Percentiles rank a stretch among this genome's conserved stretches.
These are phyloP conservation scores for Scaptodrosophila lebanonensis DNA, from an alignment of 1,140 invertebrate genomes.

Conservation along the genomic window DNA sequence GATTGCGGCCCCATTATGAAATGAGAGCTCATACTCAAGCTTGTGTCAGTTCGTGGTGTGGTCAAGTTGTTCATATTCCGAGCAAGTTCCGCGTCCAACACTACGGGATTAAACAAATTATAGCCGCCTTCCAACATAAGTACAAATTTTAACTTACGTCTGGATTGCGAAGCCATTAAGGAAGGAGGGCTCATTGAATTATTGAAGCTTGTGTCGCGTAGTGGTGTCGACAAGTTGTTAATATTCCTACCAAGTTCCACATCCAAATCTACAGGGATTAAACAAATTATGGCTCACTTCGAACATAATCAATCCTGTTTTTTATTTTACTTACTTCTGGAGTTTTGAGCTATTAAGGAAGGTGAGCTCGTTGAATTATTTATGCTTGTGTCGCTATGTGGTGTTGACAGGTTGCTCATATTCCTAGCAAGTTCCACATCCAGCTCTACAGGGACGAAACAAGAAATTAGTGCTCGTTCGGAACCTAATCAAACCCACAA, in stretches of 20 bases:
- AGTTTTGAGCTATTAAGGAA: conserved; percentile 20
- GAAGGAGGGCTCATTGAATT: too few relatives aligned
- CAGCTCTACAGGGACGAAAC: conserved; percentile 17
- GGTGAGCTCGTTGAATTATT: too few relatives aligned
- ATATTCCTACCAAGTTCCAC: conserved; percentile 22
- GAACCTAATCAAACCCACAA: conserved; percentile 30
- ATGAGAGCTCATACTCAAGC: not conserved
- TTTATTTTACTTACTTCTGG: too few relatives aligned
- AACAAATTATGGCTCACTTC: not conserved
- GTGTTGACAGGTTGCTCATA: not conserved
- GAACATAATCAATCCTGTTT: not conserved
- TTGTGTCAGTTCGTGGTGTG: not conserved
- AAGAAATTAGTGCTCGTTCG: not conserved
- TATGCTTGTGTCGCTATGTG: not conserved
- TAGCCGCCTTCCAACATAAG: not conserved
- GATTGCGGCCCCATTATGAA: conserved; percentile 20
- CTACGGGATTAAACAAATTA: conserved; percentile 1
- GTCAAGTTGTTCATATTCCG: conserved; percentile 1
- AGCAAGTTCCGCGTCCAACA: conserved; percentile 31
- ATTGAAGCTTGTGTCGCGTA: not conserved
- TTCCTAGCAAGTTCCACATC: conserved; percentile 27
- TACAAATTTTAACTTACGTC: not conserved
- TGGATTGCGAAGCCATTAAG: too few relatives aligned
- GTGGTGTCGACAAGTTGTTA: not conserved
- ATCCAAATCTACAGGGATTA: conserved; percentile 28